Evolutionary conservation across 2,888 invertebrate genomes (phyloP).

Genomic region (Punctoribates punctum): DNA sequence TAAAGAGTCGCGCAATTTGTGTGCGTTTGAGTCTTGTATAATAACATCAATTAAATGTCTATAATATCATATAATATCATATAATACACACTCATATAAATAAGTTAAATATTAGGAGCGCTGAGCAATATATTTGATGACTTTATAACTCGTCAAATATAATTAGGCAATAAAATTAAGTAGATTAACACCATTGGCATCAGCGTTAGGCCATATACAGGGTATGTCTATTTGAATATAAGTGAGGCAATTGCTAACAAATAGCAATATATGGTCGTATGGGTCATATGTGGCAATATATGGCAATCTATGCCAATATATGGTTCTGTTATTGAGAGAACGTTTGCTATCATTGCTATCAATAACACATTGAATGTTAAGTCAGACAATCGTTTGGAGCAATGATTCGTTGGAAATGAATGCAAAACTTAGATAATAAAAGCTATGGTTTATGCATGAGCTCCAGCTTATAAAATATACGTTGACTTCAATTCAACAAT

Average conservation of each 20-base stretch:
- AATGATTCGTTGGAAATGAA: constrained; percentile 15
- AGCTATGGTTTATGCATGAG: constrained; percentile 37
- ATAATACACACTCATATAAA: constrained; percentile 11
- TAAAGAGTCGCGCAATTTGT: constrained; percentile 14
- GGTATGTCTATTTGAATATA: constrained; percentile 9
- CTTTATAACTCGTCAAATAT: constrained; percentile 34
- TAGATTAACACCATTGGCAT: constrained; percentile 9
- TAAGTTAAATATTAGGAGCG: constrained; percentile 2
- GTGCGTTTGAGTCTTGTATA: neutral
- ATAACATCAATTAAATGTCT: constrained; percentile 35
- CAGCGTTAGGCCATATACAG: neutral
- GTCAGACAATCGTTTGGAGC: neutral
- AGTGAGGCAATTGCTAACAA: neutral
- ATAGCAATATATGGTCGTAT: neutral
- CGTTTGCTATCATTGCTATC: neutral
- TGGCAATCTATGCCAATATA: neutral
- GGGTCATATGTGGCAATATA: too few relatives aligned
- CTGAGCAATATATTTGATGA: constrained; percentile 27
- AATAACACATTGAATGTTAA: constrained; percentile 30
- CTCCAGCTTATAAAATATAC: constrained; percentile 33
- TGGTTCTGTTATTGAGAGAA: constrained; percentile 18
- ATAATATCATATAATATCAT: neutral
- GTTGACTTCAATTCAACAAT: constrained; percentile 36
- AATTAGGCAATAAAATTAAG: constrained; percentile 32
- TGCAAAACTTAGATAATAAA: constrained; percentile 36